These are phyloP conservation scores for Mirza zaza DNA, from an alignment of 2,113 vertebrate species.

Conservation along the genomic window DNA sequence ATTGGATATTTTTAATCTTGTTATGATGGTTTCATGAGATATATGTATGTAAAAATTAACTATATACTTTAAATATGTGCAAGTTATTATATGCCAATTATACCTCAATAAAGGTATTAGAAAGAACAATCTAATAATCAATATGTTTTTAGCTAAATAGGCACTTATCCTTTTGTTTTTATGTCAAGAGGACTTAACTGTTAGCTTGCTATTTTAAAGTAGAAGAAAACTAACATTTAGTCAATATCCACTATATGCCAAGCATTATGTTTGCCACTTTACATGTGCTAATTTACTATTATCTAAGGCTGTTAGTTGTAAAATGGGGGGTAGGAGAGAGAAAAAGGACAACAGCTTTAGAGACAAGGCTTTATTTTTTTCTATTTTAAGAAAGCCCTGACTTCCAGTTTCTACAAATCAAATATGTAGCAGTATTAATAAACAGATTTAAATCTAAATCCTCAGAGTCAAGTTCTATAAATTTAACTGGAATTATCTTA, in stretches of 20 bases:
- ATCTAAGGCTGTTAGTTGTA: background rate
- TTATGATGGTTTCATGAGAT: background rate
- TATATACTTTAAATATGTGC: constrained; percentile 5
- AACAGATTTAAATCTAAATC: constrained; percentile 32
- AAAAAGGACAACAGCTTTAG: background rate
- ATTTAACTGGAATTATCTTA: constrained; percentile 5
- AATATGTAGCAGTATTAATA: background rate
- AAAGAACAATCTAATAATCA: background rate
- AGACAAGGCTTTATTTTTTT: background rate
- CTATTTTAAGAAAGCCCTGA: background rate
- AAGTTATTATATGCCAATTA: background rate
- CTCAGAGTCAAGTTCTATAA: constrained; percentile 15
- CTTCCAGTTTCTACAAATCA: constrained; percentile 28
- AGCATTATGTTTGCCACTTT: background rate
- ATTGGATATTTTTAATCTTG: background rate
- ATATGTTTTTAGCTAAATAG: constrained; percentile 1
- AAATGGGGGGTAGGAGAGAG: background rate
- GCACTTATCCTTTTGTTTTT: constrained; percentile 18
- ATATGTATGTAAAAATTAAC: background rate
- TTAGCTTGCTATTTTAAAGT: background rate
- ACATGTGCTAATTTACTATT: background rate
- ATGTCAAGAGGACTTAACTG: background rate
- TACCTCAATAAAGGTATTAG: background rate
- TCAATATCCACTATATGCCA: background rate
- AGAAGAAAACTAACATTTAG: constrained; percentile 36